Evolutionary conservation across 2,797 vertebrate genomes (phyloP).

Genomic region (Semaprochilodus insignis): DNA sequence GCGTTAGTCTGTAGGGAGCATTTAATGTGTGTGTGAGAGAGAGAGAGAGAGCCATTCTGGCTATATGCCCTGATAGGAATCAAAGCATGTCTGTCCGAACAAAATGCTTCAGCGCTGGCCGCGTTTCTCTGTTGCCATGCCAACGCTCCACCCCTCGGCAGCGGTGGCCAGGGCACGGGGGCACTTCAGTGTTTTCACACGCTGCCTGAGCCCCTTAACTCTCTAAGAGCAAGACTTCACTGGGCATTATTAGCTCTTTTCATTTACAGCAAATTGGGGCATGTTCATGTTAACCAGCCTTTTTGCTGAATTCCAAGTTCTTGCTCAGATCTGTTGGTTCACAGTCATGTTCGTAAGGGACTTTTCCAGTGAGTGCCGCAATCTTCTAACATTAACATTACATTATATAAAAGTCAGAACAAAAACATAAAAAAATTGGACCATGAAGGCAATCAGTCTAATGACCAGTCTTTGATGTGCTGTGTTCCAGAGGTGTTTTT

Average conservation of each 20-base stretch:
- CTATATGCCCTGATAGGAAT: constrained; percentile 44
- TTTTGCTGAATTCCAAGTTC: background rate
- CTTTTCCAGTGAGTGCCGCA: background rate
- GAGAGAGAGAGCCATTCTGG: constrained; percentile 46
- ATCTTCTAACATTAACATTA: background rate
- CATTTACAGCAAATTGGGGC: constrained; percentile 72
- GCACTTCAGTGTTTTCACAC: constrained; percentile 7
- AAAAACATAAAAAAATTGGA: too few relatives aligned
- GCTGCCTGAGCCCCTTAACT: constrained; percentile 56
- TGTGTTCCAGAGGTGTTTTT: too few relatives aligned
- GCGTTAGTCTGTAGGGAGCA: background rate
- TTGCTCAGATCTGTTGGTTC: background rate
- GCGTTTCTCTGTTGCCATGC: constrained; percentile 66
- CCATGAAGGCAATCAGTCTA: background rate
- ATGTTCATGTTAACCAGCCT: constrained; percentile 62
- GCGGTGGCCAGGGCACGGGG: background rate
- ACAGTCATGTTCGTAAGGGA: background rate
- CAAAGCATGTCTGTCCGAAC: constrained; percentile 53
- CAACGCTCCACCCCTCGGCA: constrained; percentile 58
- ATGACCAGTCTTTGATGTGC: too few relatives aligned
- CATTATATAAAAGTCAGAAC: background rate
- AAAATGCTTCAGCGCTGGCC: constrained; percentile 42
- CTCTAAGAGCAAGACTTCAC: constrained; percentile 60
- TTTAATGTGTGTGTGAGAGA: background rate
- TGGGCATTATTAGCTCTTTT: constrained; percentile 75